These are phyloP conservation scores for Clavelina lepadiformis DNA, from an alignment of 23 tunicate genomes.

Conservation along the genomic window DNA sequence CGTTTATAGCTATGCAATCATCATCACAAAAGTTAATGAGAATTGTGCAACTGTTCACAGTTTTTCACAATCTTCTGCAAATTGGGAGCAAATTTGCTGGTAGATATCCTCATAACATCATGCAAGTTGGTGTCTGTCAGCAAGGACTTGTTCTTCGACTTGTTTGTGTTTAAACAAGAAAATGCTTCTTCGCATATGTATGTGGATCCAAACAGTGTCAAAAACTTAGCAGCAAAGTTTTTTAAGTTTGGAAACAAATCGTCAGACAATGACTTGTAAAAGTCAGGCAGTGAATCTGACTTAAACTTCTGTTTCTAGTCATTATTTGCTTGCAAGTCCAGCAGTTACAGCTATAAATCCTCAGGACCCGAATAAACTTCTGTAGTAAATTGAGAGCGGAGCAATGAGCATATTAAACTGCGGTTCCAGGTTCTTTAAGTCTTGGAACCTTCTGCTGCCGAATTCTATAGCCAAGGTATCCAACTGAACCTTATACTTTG, in stretches of 20 bases:
- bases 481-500: slow-evolving; percentile 28
- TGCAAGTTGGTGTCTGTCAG: slow-evolving; percentile 18
- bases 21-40: slow-evolving; percentile 20
- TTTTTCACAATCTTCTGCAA: slow-evolving; percentile 19
- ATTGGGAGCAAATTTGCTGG: slow-evolving; percentile 20
- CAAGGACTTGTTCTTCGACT: slow-evolving; percentile 18
- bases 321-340: slow-evolving; percentile 18
- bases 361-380: slow-evolving; percentile 12
- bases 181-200: slow-evolving; percentile 13
- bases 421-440: slow-evolving; percentile 19
- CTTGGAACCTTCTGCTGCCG: slow-evolving; percentile 28
- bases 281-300: slow-evolving; percentile 15
- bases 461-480: slow-evolving; percentile 24
- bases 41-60: slow-evolving; percentile 23
- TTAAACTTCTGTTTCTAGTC: slow-evolving; percentile 15
- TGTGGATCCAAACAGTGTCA: slow-evolving; percentile 21
- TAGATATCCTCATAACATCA: slow-evolving; percentile 18
- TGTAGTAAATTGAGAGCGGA: slow-evolving; percentile 17
- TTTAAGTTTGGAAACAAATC: slow-evolving; percentile 15
- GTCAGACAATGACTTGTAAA: slow-evolving; percentile 15
- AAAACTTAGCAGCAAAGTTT: slow-evolving; percentile 20
- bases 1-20: slow-evolving; percentile 5
- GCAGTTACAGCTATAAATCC: slow-evolving; percentile 16
- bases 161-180: slow-evolving; percentile 14
- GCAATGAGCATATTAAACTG: slow-evolving; percentile 13